Conservation (phyloP, 2,888 invertebrate species). For the Galerucella calmariensis region DNA sequence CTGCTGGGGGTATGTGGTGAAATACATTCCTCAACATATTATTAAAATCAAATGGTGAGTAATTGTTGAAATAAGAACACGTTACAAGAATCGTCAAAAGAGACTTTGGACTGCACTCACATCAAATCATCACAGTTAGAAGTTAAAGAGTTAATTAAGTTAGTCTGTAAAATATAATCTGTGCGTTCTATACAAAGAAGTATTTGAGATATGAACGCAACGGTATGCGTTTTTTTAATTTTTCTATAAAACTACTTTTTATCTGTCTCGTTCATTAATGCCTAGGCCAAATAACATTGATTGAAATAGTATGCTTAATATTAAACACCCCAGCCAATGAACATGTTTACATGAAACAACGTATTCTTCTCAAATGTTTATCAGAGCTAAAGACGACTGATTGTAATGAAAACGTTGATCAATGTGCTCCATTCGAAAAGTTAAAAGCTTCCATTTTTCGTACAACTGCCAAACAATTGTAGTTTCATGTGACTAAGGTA, state of each 20-base stretch:
- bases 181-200: conserved; percentile 44
- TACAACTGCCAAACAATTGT: too few relatives aligned
- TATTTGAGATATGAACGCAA: conserved; percentile 28
- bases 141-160: conserved; percentile 54
- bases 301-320: conserved; percentile 56
- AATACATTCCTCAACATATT: neutral
- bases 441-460: too few relatives aligned
- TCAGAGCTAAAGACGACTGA: neutral
- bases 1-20: neutral
- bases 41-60: neutral
- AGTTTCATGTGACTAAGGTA: too few relatives aligned
- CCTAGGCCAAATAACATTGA: conserved; percentile 60
- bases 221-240: neutral
- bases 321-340: conserved; percentile 63
- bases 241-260: conserved; percentile 39
- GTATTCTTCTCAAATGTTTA: conserved; percentile 32
- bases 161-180: conserved; percentile 50
- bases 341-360: conserved; percentile 41
- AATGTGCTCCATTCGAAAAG: too few relatives aligned
- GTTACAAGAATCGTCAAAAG: conserved; percentile 35
- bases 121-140: conserved; percentile 64
- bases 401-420: neutral
- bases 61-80: neutral
- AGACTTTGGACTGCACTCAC: conserved; percentile 47
- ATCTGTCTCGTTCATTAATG: conserved; percentile 41